Base-by-base conservation (phyloP, 2,113 vertebrate species). In the Misgurnus mizolepis region DNA sequence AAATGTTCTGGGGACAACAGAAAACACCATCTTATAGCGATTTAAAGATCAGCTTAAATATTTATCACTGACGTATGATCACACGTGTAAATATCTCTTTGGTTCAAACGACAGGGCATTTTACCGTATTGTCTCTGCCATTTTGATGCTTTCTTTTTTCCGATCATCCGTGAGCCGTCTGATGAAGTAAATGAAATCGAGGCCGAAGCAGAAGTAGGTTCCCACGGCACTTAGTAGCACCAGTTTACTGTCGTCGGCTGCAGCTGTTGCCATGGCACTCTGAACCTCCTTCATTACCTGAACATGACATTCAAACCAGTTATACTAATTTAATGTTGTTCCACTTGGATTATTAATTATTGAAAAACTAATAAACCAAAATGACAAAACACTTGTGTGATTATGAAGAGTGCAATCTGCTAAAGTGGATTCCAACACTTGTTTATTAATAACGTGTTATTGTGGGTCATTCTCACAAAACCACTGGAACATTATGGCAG, bases 261-360 rank as follows among this genome's bases (percentile, higher is more conserved):
- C 97, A 0, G 97, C 98, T 0, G 96, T 98, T 34, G 92, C 95
- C 93, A 99, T 94, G 67, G 97, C 98, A 39, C 97, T 97, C 91
- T 99, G 98, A 83, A 99, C 94, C 90, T 99, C 98, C 90, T 97
- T 98, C 98, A 99, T 99, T 80, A 98, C 97, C 98, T 99, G 90
- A 1, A 89, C 39, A 34, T 6, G 58, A 83, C 65, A 6, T 41
- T 50, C 0, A 55, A 1, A 3, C 5, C 34, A 67, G 6, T 60
- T 18, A 73, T 22, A 27, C 39, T n/a, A 73, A 45, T 73, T 58
- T 9, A 60, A 7, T 60, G 55, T 7, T 72, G 5, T 43, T 7
- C 17, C n/a, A 18, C 55, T n/a, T 17, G 4, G 34, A 60, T 41
- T 18, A 55, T 55, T 55, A 4, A 53, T 14, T 53, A 18, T 58